Base-by-base conservation (phyloP, 2,797 vertebrate genomes). In the Aotus griseimembra region DNA sequence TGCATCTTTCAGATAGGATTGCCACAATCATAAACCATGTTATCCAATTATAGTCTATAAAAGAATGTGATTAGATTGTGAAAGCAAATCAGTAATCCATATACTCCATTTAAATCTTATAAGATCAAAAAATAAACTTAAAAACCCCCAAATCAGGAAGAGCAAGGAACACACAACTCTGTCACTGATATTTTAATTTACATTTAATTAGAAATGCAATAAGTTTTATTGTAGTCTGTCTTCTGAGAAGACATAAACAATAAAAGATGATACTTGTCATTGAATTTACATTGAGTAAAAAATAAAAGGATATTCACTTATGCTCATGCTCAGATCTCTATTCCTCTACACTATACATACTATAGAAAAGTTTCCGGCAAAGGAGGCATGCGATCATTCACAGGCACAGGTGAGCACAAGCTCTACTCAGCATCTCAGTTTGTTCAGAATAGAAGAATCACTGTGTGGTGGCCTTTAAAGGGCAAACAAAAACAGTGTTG, bases 371-470 rank as follows among this genome's bases (percentile, higher is more conserved):
- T 86, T 98, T 98, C 97, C 98, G 98, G 94, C 94, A 98, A 98
- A 97, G 83, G 93, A 98, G 97, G 98, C 96, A 50, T 98, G 97
- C 96, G 95, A 95, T 98, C 96, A 97, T 88, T 55, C 58, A 50
- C 7, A 67, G 26, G 73, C 55, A 41, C 6, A 79, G 50, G 12
- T 70, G 55, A 86, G 4, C 36, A 75, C 7, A 64, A 87, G 44
- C 4, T 12, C 24, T 81, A 50, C 30, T 50, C 33, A 61, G 48
- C 30, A 44, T 46, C 52, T 90, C 44, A 72, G 44, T 88, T 97
- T 91, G 97, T 97, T 97, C 97, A 97, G 98, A 98, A 97, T 97
- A 98, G 97, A 98, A 98, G 98, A 98, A 95, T 98, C 94, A 97
- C 97, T 97, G 96, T 97, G 93, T 28, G 90, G 96, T 97, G 24